A percentile compares a stretch with the other conserved stretches of the same genome.
Evolutionary conservation across 2,113 vertebrate species (phyloP).

Genomic region (Pontoporia blainvillei): DNA sequence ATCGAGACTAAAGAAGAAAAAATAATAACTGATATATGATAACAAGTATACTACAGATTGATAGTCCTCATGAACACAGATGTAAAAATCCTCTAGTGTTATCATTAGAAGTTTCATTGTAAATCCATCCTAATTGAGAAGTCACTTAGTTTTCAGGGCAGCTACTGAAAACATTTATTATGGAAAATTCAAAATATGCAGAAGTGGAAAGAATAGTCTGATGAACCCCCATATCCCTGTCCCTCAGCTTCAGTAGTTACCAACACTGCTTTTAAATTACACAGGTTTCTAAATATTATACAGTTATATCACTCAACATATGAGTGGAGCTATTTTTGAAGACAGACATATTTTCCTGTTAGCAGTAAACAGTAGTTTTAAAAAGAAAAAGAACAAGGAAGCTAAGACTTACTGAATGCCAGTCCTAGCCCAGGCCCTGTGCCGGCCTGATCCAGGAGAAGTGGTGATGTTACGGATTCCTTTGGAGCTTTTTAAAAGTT

Average conservation of each 20-base stretch:
- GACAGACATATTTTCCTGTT: neutral
- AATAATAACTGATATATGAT: neutral
- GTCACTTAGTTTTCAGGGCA: neutral
- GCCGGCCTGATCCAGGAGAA: neutral
- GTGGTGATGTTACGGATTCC: rapidly evolving
- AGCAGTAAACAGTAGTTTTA: neutral
- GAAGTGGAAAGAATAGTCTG: neutral
- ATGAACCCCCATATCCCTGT: no score
- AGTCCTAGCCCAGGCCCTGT: neutral
- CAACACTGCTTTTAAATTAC: neutral
- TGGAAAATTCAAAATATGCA: neutral
- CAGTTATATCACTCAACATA: neutral
- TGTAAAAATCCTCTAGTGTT: neutral
- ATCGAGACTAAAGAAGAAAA: neutral
- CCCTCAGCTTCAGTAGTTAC: neutral
- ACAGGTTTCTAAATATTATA: neutral
- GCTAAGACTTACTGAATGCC: neutral
- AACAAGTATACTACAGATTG: neutral
- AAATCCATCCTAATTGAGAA: neutral
- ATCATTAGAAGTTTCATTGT: neutral
- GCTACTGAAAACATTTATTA: neutral
- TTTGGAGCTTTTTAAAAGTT: no score
- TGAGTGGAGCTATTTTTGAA: neutral
- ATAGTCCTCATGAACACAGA: no score
- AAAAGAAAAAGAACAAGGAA: neutral